Evolutionary conservation across 2,113 vertebrate species (phyloP).

Genomic region (Nibea coibor): DNA sequence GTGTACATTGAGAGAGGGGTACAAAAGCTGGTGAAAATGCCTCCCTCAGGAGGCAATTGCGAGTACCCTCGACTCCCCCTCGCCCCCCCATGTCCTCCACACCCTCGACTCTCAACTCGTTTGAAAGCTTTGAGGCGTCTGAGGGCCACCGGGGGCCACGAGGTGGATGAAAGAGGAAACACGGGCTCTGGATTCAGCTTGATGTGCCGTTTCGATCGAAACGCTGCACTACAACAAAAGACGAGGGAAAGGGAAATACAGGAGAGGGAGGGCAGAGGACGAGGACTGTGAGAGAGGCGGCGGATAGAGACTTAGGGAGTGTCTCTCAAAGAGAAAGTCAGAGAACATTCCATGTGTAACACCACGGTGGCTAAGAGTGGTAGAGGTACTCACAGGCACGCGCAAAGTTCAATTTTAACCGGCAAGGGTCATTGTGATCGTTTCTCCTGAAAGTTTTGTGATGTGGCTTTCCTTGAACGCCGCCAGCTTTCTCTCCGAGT

Average conservation of each 20-base stretch:
- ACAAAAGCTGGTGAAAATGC: conserved; percentile 59
- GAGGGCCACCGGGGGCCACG: conserved; percentile 38
- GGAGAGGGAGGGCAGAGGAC: background rate
- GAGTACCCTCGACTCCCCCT: conserved; percentile 23
- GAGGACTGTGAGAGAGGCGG: background rate
- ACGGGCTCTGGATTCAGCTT: conserved; percentile 39
- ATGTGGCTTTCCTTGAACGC: conserved; percentile 13
- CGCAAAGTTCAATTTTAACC: background rate
- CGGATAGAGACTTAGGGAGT: background rate
- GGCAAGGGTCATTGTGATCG: background rate
- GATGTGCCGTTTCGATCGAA: conserved; percentile 52
- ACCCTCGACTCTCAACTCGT: background rate
- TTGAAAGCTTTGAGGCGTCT: conserved; percentile 57
- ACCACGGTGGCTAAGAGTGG: conserved; percentile 7
- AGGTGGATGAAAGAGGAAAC: conserved; percentile 63
- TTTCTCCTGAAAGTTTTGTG: conserved; percentile 18
- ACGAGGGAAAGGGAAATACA: conserved; percentile 6
- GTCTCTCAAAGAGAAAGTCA: background rate
- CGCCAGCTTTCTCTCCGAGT: background rate
- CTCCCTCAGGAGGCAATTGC: conserved; percentile 43
- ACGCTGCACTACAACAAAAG: conserved; percentile 49
- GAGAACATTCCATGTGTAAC: conserved; percentile 23
- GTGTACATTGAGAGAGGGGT: conserved; percentile 32
- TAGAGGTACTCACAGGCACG: background rate
- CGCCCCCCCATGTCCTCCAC: background rate